A percentile compares a stretch with the other conserved stretches of the same genome.
phyloP scores from a whole-genome alignment of 2,113 vertebrate genomes.

The Phoxinus phoxinus region DNA sequence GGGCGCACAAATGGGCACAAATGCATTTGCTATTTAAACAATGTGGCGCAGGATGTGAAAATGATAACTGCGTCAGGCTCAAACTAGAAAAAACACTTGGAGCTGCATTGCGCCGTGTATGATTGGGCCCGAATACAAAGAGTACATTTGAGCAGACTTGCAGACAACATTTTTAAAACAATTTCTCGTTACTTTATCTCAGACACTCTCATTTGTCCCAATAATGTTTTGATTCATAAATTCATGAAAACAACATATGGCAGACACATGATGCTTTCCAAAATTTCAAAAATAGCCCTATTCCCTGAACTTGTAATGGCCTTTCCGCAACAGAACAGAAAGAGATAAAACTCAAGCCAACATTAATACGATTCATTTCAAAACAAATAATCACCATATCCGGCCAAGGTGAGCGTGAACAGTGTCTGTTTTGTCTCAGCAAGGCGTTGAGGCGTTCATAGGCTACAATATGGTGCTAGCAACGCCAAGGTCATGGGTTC shows the following conservation, averaged over 20 bases:
- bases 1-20: too few relatives aligned
- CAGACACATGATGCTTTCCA: neutral
- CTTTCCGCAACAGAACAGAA: neutral
- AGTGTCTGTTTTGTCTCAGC: constrained; percentile 5
- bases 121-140: neutral
- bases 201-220: neutral
- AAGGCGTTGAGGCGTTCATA: neutral
- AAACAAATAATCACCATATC: neutral
- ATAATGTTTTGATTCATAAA: constrained; percentile 7
- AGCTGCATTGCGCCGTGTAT: too few relatives aligned
- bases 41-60: too few relatives aligned
- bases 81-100: too few relatives aligned
- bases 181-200: neutral
- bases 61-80: too few relatives aligned
- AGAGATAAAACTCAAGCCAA: constrained; percentile 28
- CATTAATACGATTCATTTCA: constrained; percentile 7
- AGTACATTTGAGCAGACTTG: neutral
- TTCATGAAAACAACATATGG: neutral
- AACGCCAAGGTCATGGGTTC: neutral
- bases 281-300: neutral
- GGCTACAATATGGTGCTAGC: neutral
- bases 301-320: constrained; percentile 20
- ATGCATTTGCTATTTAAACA: too few relatives aligned
- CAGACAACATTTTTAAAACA: neutral
- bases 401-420: neutral